Evolutionary conservation across 2,113 vertebrate species (phyloP).

Genomic region (Callorhinus ursinus): DNA sequence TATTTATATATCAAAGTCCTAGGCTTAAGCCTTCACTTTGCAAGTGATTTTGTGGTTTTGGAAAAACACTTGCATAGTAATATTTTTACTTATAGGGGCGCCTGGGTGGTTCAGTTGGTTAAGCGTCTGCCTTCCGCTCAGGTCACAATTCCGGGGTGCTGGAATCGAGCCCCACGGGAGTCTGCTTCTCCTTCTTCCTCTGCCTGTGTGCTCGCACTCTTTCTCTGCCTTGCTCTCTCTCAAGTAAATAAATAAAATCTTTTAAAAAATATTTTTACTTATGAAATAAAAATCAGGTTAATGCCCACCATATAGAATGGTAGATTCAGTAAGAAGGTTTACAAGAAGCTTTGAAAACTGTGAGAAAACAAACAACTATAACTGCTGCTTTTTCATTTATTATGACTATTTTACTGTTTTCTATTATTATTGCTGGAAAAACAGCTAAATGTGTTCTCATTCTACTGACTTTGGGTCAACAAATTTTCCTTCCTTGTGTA

Average conservation of each 20-base stretch:
- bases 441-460: not conserved
- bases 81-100: not conserved
- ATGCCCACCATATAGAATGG: not conserved
- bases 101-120: too few relatives aligned
- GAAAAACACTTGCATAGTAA: not conserved
- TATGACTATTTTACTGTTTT: not conserved
- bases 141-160: too few relatives aligned
- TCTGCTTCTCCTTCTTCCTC: not conserved
- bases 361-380: not conserved
- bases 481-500: conserved; percentile 1
- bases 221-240: not conserved
- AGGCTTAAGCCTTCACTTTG: not conserved
- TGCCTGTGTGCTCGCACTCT: not conserved
- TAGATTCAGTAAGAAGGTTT: not conserved
- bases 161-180: too few relatives aligned
- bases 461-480: not conserved
- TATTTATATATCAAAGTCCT: not conserved
- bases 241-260: not conserved
- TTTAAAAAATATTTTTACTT: not conserved
- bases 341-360: not conserved
- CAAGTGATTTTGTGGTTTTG: not conserved
- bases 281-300: not conserved
- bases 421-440: not conserved
- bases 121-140: too few relatives aligned
- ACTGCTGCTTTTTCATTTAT: not conserved